Conservation (phyloP, 2,113 vertebrate genomes). For the Plotosus lineatus region DNA sequence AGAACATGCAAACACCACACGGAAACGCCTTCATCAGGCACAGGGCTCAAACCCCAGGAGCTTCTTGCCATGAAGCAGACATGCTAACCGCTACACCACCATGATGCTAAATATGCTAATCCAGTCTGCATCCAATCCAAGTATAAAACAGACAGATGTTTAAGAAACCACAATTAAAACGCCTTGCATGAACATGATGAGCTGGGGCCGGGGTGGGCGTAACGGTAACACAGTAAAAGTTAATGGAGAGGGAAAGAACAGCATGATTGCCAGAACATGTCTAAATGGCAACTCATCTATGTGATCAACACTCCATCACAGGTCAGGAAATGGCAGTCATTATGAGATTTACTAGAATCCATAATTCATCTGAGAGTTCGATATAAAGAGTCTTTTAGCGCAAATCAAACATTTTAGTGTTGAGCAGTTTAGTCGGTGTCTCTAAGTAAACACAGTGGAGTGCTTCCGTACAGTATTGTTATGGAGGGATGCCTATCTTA, state of each 20-base stretch:
- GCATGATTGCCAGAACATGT: slow-evolving; percentile 19
- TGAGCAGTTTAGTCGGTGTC: slow-evolving; percentile 5
- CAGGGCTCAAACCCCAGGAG: too few relatives aligned
- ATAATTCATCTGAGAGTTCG: slow-evolving; percentile 18
- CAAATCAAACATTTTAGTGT: slow-evolving; percentile 49
- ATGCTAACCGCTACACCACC: too few relatives aligned
- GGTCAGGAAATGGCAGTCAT: slow-evolving; percentile 50
- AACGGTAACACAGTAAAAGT: background rate
- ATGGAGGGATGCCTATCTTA: slow-evolving; percentile 27
- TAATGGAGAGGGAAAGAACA: slow-evolving; percentile 20
- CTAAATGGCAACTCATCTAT: slow-evolving; percentile 24
- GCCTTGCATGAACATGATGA: background rate
- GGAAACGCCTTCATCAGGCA: too few relatives aligned
- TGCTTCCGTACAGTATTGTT: slow-evolving; percentile 33
- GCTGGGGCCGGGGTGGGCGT: background rate
- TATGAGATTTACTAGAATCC: slow-evolving; percentile 34
- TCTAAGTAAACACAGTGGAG: slow-evolving; percentile 8
- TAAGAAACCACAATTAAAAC: background rate
- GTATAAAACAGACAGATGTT: slow-evolving; percentile 27
- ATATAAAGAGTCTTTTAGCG: slow-evolving; percentile 34
- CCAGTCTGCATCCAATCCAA: background rate
- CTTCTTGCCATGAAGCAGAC: too few relatives aligned
- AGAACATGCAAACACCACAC: too few relatives aligned
- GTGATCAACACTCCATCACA: slow-evolving; percentile 30
- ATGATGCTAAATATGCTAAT: background rate